phyloP scores from a whole-genome alignment of 1,140 invertebrate species.

The Tribolium castaneum region DNA sequence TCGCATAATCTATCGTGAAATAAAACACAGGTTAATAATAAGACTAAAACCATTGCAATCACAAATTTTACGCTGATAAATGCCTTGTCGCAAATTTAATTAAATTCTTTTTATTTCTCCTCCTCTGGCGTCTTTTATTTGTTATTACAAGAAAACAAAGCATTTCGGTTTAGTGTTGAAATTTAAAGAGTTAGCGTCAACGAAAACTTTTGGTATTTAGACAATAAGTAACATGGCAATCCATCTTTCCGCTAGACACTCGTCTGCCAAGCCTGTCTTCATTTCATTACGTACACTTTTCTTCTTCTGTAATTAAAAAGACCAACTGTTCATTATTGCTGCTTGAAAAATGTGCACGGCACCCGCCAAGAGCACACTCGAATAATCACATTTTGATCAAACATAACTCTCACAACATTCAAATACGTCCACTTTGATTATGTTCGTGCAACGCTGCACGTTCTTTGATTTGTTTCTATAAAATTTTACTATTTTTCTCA shows the following conservation, averaged over 20 bases:
- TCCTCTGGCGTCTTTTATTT: slow-evolving; percentile 1
- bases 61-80: slow-evolving; percentile 13
- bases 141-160: slow-evolving; percentile 43
- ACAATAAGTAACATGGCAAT: slow-evolving; percentile 52
- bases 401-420: slow-evolving; percentile 1
- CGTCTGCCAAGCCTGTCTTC: slow-evolving; percentile 45
- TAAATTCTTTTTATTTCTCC: slow-evolving; percentile 26
- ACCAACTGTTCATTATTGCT: slow-evolving; percentile 50
- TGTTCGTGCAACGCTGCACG: no score
- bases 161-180: slow-evolving; percentile 35
- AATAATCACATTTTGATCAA: slow-evolving; percentile 26
- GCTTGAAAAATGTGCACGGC: slow-evolving; percentile 35
- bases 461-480: not conserved
- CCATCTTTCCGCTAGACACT: slow-evolving; percentile 48
- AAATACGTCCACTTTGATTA: no score
- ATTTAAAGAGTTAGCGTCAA: slow-evolving; percentile 50
- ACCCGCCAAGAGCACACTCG: slow-evolving; percentile 30
- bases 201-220: slow-evolving; percentile 47
- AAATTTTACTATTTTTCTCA: no score
- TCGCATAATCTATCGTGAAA: slow-evolving; percentile 5
- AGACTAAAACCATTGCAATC: slow-evolving; percentile 6
- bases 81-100: slow-evolving; percentile 26
- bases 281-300: slow-evolving; percentile 52
- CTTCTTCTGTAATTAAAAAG: slow-evolving; percentile 50
- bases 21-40: slow-evolving; percentile 25